phyloP scores from a whole-genome alignment of 2,113 vertebrate species.

The Numida meleagris region DNA sequence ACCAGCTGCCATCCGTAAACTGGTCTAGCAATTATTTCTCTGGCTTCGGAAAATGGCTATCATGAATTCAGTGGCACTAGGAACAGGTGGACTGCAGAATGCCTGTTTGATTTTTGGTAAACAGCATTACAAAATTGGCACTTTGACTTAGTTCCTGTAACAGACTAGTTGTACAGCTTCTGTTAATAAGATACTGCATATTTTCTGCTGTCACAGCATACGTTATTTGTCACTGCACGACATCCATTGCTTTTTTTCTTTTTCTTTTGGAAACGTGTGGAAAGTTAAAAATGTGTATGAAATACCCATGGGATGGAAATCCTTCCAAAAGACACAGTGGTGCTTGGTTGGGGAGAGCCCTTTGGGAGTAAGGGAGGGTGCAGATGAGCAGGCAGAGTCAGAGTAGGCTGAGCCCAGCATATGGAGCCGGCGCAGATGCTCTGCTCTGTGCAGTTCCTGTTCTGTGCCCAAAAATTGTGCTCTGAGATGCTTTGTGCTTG shows the following conservation, averaged over 20 bases:
- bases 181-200: conserved; percentile 26
- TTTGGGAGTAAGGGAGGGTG: background rate
- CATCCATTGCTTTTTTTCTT: background rate
- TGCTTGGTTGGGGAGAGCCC: background rate
- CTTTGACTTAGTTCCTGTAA: conserved; percentile 20
- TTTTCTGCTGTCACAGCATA: conserved; percentile 11
- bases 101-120: conserved; percentile 63
- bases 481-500: conserved; percentile 54
- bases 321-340: background rate
- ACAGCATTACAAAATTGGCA: conserved; percentile 63
- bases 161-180: conserved; percentile 24
- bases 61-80: background rate
- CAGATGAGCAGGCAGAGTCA: conserved; percentile 27
- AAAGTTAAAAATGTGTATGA: background rate
- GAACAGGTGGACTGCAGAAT: conserved; percentile 68
- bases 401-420: conserved; percentile 5
- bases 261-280: background rate
- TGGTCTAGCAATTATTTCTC: conserved; percentile 60
- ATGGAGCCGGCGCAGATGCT: background rate
- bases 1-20: conserved; percentile 65
- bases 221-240: background rate
- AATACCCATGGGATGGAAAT: background rate
- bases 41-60: conserved; percentile 50
- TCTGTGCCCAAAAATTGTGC: conserved; percentile 36
- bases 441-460: conserved; percentile 36